These are phyloP conservation scores for Cylas formicarius DNA, from an alignment of 1,140 invertebrate species.

Conservation along the genomic window DNA sequence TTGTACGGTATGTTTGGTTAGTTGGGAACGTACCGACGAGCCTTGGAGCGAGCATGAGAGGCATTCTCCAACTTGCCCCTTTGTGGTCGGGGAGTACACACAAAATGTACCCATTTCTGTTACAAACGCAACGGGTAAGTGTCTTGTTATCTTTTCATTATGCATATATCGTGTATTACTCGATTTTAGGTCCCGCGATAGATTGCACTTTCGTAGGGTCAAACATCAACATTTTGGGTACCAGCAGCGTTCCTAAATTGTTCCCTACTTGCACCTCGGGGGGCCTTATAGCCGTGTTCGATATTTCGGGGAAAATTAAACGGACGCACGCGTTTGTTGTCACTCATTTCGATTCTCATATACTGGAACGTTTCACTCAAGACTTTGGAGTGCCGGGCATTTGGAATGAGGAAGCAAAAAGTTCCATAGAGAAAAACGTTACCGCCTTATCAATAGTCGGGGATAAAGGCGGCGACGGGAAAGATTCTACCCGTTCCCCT, in stretches of 20 bases:
- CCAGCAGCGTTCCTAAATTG: slow-evolving; percentile 31
- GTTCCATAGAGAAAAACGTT: slow-evolving; percentile 41
- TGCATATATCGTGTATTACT: slow-evolving; percentile 1
- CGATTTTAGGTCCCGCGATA: slow-evolving; percentile 53
- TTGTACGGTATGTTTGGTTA: slow-evolving; percentile 86
- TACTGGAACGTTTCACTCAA: slow-evolving; percentile 37
- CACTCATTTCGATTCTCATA: slow-evolving; percentile 39
- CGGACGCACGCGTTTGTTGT: slow-evolving; percentile 39
- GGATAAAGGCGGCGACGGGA: slow-evolving; percentile 25
- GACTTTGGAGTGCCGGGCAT: slow-evolving; percentile 34
- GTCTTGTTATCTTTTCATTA: not conserved
- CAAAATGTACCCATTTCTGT: slow-evolving; percentile 91
- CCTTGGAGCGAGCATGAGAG: slow-evolving; percentile 94
- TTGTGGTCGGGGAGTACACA: slow-evolving; percentile 89
- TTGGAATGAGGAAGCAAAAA: slow-evolving; percentile 30
- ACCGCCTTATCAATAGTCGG: slow-evolving; percentile 49
- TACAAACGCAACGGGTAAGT: slow-evolving; percentile 70
- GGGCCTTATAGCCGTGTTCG: slow-evolving; percentile 40
- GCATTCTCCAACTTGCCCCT: slow-evolving; percentile 86
- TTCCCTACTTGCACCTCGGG: slow-evolving; percentile 35
- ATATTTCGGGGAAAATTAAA: slow-evolving; percentile 39
- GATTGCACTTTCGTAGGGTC: slow-evolving; percentile 36
- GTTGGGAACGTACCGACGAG: slow-evolving; percentile 94
- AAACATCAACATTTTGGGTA: slow-evolving; percentile 30
- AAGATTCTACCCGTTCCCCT: slow-evolving; percentile 12